These are phyloP conservation scores for Perizoma flavofasciatum DNA, from an alignment of 2,888 invertebrate species.

Conservation along the genomic window DNA sequence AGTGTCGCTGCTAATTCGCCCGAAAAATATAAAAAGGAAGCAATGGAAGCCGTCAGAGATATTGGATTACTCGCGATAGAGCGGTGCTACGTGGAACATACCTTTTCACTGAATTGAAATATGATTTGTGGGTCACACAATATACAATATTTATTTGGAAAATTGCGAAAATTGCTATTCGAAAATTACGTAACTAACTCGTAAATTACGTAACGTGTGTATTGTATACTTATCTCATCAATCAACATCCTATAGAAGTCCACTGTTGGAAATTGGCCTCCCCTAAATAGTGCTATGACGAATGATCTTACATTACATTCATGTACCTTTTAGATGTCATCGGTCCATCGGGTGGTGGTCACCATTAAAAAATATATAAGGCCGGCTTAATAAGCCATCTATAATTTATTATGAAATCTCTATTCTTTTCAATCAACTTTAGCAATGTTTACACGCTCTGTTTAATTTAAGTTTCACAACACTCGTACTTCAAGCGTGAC, in stretches of 20 bases:
- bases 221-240: too few species aligned
- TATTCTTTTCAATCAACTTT: constrained; percentile 13
- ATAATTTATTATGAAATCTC: background rate
- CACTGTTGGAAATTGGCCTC: too few species aligned
- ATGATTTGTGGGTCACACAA: constrained; percentile 29
- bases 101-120: constrained; percentile 29
- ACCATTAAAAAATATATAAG: too few species aligned
- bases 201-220: too few species aligned
- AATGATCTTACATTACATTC: too few species aligned
- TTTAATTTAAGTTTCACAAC: constrained; percentile 33
- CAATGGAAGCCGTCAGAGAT: constrained; percentile 71
- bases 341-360: too few species aligned
- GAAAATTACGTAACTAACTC: too few species aligned
- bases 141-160: constrained; percentile 13
- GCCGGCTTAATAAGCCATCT: too few species aligned
- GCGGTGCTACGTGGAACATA: constrained; percentile 30
- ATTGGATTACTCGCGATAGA: constrained; percentile 71
- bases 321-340: too few species aligned
- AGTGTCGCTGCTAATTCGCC: constrained; percentile 82
- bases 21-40: constrained; percentile 81
- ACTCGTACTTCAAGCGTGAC: constrained; percentile 41
- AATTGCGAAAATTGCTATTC: constrained; percentile 8
- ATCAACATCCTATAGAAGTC: too few species aligned
- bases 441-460: constrained; percentile 24
- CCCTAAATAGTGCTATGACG: too few species aligned